phyloP scores from a whole-genome alignment of 2,888 invertebrate genomes.

The Taphrorychus bicolor region DNA sequence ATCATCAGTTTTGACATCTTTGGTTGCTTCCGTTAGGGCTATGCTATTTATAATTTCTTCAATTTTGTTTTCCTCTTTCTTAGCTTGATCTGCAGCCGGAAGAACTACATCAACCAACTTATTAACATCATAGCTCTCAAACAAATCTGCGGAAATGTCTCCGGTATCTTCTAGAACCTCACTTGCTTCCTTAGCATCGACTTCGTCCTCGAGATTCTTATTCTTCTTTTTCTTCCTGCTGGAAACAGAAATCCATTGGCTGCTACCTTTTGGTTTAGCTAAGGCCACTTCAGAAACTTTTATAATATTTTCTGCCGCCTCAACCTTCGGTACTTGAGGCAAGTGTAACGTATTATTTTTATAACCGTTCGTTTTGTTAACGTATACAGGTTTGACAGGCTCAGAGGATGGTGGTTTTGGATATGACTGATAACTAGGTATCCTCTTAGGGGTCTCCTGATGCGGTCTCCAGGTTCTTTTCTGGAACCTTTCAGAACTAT shows the following conservation, averaged over 20 bases:
- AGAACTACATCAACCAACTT: constrained; percentile 51
- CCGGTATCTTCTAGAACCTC: constrained; percentile 39
- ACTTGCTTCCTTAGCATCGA: constrained; percentile 21
- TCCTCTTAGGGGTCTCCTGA: constrained; percentile 18
- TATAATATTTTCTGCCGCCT: background rate
- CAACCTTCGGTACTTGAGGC: background rate
- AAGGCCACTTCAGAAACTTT: background rate
- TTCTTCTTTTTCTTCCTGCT: constrained; percentile 57
- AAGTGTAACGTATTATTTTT: background rate
- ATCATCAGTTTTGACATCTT: constrained; percentile 5
- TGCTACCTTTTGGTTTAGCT: constrained; percentile 40
- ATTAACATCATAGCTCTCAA: constrained; percentile 52
- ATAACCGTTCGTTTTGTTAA: constrained; percentile 35
- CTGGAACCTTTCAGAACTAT: background rate
- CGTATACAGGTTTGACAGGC: constrained; percentile 6
- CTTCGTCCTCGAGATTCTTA: constrained; percentile 47
- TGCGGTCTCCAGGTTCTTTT: constrained; percentile 42
- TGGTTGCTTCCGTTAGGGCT: constrained; percentile 41
- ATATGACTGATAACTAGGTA: constrained; percentile 11
- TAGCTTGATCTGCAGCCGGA: constrained; percentile 38
- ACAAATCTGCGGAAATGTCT: constrained; percentile 23
- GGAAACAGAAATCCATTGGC: constrained; percentile 58
- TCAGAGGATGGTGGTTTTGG: constrained; percentile 1
- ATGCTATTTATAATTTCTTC: constrained; percentile 42
- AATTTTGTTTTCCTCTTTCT: constrained; percentile 35